Evolutionary conservation across 2,113 vertebrate genomes (phyloP), one percentile per base, ranked within the genome.

Genomic region (Chloropsis hardwickii): DNA sequence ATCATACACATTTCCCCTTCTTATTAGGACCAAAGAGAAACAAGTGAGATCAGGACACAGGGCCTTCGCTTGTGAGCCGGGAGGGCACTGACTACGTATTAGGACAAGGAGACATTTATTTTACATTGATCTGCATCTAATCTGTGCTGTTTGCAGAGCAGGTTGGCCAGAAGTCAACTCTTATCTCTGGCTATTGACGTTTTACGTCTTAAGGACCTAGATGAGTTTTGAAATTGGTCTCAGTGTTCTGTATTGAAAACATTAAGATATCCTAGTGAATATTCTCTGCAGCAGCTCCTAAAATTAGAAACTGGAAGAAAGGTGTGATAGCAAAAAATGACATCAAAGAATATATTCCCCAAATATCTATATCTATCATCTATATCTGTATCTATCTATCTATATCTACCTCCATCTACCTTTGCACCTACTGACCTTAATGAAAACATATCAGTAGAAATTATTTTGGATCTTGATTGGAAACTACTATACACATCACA

Each of bases 161-260:
- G 77, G 69, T 79, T 97, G 91, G 53, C 64, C 94, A 94, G 74
- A 90, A 83, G 81, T 50, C 94, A 83, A 58, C 39, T 93, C 66
- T 97, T 98, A 96, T 96, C 96, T 97, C 56, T 54, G n/a, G 2
- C 66, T 94, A 96, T 94, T 97, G 95, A 93, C 67, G n/a, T 96
- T 96, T 97, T 92, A 45, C 48, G 78, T 90, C 66, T 87, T 96
- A 91, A 95, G 50, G 61, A 94, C 19, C 29, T 86, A 78, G 40
- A 6, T 29, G 65, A 91, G 51, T 60, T 93, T 96, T 97, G 90
- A 92, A 94, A 88, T 71, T 69, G 18, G 50, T 61, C 57, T 95
- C 90, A 94, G 77, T 35, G 15, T 48, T 61, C 42, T 79, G 2
- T 53, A 64, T 24, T 61, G 47, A 90, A 95, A 95, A 78, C 29